These are phyloP conservation scores for Microtus ochrogaster DNA, from an alignment of 2,113 vertebrate genomes.

Conservation along the genomic window DNA sequence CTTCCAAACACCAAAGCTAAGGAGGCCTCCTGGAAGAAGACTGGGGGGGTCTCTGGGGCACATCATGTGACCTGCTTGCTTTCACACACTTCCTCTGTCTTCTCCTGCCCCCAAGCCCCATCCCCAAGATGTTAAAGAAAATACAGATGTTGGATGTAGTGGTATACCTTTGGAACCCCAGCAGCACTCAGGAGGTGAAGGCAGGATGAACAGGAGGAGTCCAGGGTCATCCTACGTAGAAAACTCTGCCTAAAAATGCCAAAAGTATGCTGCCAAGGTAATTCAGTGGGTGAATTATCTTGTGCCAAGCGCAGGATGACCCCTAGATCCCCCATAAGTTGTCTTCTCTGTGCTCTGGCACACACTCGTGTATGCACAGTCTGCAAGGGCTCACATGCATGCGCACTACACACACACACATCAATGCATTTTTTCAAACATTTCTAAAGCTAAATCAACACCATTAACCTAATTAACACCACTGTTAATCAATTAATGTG, in stretches of 20 bases:
- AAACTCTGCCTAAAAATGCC: neutral
- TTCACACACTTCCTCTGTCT: constrained; percentile 48
- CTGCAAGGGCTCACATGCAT: too few species aligned
- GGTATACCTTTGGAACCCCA: neutral
- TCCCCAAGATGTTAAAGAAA: neutral
- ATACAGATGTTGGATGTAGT: neutral
- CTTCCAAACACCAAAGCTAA: neutral
- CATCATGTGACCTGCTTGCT: neutral
- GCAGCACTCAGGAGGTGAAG: neutral
- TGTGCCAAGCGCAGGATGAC: neutral
- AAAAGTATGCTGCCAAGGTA: neutral
- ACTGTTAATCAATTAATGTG: neutral
- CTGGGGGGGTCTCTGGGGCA: constrained; percentile 39
- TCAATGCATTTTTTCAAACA: neutral
- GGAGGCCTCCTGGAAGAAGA: constrained; percentile 9
- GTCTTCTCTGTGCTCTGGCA: neutral
- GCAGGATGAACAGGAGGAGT: neutral
- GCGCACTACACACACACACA: neutral
- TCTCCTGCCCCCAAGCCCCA: neutral
- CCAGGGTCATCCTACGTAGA: neutral
- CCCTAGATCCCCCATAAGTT: neutral
- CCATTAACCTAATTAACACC: neutral
- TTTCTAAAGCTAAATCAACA: neutral
- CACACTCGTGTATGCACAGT: neutral
- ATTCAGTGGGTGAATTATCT: neutral